Conservation (phyloP, 2,113 vertebrate species). For the Varanus komodoensis region DNA sequence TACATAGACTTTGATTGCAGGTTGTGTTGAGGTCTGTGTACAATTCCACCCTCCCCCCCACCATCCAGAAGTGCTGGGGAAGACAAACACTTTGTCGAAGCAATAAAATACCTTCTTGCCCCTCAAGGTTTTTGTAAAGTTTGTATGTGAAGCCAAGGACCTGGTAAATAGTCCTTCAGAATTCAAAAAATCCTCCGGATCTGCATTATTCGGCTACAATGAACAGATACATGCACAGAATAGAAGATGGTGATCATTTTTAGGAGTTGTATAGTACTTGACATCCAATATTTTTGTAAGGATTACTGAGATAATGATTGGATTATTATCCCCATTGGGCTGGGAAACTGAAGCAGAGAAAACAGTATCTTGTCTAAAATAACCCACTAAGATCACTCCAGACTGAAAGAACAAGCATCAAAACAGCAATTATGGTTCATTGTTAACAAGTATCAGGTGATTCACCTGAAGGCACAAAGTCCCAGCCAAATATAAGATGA, state of each 20-base stretch:
- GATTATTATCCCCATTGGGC: background rate
- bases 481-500: no score
- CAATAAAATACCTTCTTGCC: background rate
- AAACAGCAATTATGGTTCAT: no score
- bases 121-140: background rate
- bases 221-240: background rate
- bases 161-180: background rate
- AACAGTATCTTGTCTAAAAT: background rate
- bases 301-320: background rate
- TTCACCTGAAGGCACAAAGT: no score
- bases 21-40: no score
- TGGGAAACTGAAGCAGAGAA: background rate
- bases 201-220: background rate
- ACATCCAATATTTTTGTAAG: background rate
- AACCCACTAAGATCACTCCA: background rate
- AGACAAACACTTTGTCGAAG: background rate
- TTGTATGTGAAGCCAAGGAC: no score
- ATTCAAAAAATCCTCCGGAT: background rate
- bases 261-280: background rate
- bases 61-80: background rate
- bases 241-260: background rate
- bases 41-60: no score
- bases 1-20: no score
- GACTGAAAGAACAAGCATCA: no score
- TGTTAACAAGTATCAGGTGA: no score